Conservation (phyloP, 92 coral and sea anemone species). For the Palythoa heliodiscus region DNA sequence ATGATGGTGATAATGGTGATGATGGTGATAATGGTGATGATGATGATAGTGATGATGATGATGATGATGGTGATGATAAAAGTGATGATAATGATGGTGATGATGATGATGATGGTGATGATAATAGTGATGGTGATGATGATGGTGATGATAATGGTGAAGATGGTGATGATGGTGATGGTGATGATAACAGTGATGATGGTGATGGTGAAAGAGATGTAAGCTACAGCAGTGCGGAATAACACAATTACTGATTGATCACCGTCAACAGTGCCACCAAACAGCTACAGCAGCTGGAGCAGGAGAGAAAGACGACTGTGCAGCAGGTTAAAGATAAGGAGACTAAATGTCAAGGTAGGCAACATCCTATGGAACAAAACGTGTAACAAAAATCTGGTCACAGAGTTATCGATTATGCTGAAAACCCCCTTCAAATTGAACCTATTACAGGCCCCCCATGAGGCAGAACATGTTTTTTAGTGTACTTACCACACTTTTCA, state of each 20-base stretch:
- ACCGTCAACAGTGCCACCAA: slow-evolving; percentile 74
- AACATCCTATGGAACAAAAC: background rate
- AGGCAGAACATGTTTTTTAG: no score
- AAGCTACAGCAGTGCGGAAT: background rate
- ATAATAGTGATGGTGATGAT: no score
- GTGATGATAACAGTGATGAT: no score
- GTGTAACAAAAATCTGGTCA: no score
- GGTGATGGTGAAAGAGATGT: background rate
- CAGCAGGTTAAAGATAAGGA: slow-evolving; percentile 90
- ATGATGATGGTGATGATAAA: no score
- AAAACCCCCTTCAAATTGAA: background rate
- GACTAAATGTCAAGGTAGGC: slow-evolving; percentile 76
- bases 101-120: no score
- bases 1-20: no score
- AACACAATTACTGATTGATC: background rate
- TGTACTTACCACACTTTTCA: no score
- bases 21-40: no score
- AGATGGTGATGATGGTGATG: background rate
- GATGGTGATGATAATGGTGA: background rate
- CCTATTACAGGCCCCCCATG: no score
- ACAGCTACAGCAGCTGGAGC: slow-evolving; percentile 91
- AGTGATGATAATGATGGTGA: no score
- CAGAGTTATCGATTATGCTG: background rate
- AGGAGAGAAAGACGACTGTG: slow-evolving; percentile 84
- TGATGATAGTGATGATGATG: no score